These are phyloP conservation scores for Fundulus diaphanus DNA, from an alignment of 2,797 vertebrate species.

Conservation along the genomic window DNA sequence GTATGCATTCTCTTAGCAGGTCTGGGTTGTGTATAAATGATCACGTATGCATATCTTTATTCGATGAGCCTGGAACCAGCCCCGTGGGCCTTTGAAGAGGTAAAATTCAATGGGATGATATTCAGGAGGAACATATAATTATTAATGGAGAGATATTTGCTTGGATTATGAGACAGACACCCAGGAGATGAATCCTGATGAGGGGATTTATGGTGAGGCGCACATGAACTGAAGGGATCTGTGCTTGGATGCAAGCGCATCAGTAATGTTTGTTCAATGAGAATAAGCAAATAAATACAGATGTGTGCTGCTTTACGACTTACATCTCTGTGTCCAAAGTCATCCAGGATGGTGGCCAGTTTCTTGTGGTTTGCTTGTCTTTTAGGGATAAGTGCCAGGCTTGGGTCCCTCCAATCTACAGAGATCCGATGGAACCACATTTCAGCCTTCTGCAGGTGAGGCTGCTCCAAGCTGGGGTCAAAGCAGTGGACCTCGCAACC, in stretches of 20 bases:
- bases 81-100: conserved; percentile 22
- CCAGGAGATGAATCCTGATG: conserved; percentile 33
- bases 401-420: conserved; percentile 93
- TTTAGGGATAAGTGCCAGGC: conserved; percentile 83
- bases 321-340: conserved; percentile 94
- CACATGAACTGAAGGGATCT: conserved; percentile 8
- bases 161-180: conserved; percentile 20
- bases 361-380: conserved; percentile 88
- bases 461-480: conserved; percentile 87
- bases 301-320: neutral
- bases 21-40: conserved; percentile 38
- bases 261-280: conserved; percentile 1
- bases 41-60: conserved; percentile 52
- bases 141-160: conserved; percentile 23
- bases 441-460: conserved; percentile 84
- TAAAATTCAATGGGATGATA: conserved; percentile 34
- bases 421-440: conserved; percentile 94
- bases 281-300: neutral
- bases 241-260: conserved; percentile 11
- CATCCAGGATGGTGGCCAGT: conserved; percentile 88
- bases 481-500: conserved; percentile 95
- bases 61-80: conserved; percentile 47
- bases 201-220: conserved; percentile 1
- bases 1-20: conserved; percentile 34
- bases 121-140: conserved; percentile 29